phyloP scores from a whole-genome alignment of 2,797 vertebrate species.

The Gambelia wislizenii region DNA sequence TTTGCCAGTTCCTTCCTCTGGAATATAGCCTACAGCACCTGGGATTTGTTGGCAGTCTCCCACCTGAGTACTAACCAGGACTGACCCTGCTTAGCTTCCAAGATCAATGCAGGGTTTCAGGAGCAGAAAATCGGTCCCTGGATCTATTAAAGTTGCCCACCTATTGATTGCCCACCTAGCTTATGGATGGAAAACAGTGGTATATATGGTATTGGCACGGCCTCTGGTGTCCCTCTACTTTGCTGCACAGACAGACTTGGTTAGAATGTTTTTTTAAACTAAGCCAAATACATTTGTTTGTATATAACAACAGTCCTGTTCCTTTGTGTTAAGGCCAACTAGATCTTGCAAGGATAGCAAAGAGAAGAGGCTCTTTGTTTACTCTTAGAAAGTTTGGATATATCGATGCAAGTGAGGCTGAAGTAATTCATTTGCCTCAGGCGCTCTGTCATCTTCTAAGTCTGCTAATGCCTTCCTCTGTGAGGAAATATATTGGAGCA shows the following conservation, averaged over 20 bases:
- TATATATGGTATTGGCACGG: too few relatives aligned
- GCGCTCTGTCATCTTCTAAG: slow-evolving; percentile 22
- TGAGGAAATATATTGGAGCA: neutral
- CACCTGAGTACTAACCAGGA: too few relatives aligned
- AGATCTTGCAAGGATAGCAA: neutral
- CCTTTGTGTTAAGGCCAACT: slow-evolving; percentile 45
- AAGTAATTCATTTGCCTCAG: slow-evolving; percentile 34
- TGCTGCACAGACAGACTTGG: neutral
- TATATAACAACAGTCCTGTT: slow-evolving; percentile 14
- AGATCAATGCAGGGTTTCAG: too few relatives aligned
- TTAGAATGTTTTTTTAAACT: slow-evolving; percentile 25
- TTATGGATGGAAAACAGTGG: too few relatives aligned
- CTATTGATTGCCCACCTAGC: too few relatives aligned
- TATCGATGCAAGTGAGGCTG: neutral
- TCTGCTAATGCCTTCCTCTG: rapidly evolving
- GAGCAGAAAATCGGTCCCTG: too few relatives aligned
- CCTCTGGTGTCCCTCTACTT: neutral
- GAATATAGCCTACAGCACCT: too few relatives aligned
- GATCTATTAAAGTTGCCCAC: too few relatives aligned
- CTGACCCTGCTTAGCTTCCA: too few relatives aligned
- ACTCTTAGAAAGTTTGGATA: slow-evolving; percentile 19
- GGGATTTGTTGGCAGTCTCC: too few relatives aligned
- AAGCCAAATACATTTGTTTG: slow-evolving; percentile 22
- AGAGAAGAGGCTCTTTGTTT: slow-evolving; percentile 17
- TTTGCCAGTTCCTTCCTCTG: too few relatives aligned